Conservation (phyloP, 1,140 invertebrate genomes). For the Kradibia gibbosae region DNA sequence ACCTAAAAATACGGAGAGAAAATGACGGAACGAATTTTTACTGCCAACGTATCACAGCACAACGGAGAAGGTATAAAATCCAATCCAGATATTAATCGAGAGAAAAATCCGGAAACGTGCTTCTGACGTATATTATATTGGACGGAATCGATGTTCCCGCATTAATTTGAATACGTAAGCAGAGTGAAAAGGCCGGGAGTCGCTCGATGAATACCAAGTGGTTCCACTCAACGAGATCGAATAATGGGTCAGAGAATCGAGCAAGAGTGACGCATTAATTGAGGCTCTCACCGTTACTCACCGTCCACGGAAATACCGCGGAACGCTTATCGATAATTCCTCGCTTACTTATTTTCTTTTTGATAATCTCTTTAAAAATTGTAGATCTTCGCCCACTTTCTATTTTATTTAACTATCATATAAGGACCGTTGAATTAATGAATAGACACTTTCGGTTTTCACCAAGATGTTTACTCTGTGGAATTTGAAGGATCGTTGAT, state of each 20-base stretch:
- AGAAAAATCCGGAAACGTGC: background rate
- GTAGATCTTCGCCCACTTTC: no score
- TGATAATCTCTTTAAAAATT: background rate
- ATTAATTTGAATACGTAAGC: slow-evolving; percentile 12
- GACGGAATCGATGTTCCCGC: background rate
- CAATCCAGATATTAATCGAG: background rate
- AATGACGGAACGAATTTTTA: no score
- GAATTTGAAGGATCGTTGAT: no score
- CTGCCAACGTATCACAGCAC: background rate
- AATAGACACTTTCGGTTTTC: no score
- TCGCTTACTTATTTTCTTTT: background rate
- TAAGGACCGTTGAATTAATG: no score
- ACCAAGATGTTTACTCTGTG: no score
- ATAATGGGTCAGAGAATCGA: slow-evolving; percentile 15
- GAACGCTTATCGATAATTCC: background rate
- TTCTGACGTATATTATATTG: background rate
- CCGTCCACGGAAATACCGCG: background rate
- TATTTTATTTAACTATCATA: no score
- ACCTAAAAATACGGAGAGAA: background rate
- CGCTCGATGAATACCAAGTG: background rate
- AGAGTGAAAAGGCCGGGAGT: background rate
- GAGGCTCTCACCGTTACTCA: background rate
- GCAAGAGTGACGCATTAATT: background rate
- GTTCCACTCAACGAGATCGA: background rate
- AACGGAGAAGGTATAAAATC: background rate